A percentile compares a stretch with the other conserved stretches of the same genome.
Conservation (phyloP, 2,113 vertebrate genomes). For the Trogon surrucura region DNA sequence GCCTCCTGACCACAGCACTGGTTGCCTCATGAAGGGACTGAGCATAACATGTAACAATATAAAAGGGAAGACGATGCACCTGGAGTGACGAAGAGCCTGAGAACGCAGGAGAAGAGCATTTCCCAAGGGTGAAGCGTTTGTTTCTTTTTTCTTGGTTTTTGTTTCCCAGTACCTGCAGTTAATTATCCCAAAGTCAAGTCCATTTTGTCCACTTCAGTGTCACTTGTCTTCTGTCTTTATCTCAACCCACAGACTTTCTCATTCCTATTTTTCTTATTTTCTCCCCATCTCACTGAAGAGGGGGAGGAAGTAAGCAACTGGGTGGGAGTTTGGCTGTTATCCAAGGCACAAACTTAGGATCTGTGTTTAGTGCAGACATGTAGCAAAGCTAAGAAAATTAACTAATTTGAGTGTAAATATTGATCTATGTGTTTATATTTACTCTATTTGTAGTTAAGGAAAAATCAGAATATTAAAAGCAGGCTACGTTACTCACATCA, state of each 20-base stretch:
- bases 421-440: not conserved
- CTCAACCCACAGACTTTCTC: not conserved
- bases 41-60: too few species aligned
- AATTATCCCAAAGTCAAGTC: not conserved
- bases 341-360: not conserved
- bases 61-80: not conserved
- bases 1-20: fast-evolving
- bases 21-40: fast-evolving
- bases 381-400: not conserved
- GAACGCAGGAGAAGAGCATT: not conserved
- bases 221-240: not conserved
- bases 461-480: not conserved
- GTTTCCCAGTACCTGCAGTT: not conserved
- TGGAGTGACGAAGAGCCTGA: not conserved
- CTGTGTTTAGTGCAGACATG: not conserved
- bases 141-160: not conserved
- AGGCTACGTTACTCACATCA: not conserved
- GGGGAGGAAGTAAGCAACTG: not conserved
- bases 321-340: not conserved
- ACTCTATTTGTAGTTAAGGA: not conserved
- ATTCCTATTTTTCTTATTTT: not conserved
- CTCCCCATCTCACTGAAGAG: not conserved
- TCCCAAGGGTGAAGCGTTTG: not conserved
- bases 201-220: not conserved
- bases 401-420: not conserved